These are phyloP conservation scores for Istiophorus platypterus DNA, from an alignment of 2,113 vertebrate genomes.

Conservation along the genomic window DNA sequence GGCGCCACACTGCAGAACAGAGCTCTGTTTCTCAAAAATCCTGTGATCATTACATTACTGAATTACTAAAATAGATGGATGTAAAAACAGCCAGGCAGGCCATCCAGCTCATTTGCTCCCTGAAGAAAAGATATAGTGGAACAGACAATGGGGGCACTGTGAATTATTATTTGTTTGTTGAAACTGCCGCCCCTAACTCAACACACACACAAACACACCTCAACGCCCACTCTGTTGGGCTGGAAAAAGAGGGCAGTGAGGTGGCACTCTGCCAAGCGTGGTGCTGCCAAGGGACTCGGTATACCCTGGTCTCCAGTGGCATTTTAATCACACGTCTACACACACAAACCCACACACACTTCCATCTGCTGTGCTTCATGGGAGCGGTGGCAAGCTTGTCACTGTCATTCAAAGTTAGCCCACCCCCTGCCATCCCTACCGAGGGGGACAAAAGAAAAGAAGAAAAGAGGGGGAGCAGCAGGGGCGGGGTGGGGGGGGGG, in stretches of 20 bases:
- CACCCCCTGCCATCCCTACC: slow-evolving; percentile 62
- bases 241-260: slow-evolving; percentile 72
- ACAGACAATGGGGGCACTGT: slow-evolving; percentile 52
- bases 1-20: slow-evolving; percentile 78
- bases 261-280: slow-evolving; percentile 71
- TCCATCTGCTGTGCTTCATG: slow-evolving; percentile 74
- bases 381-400: slow-evolving; percentile 73
- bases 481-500: slow-evolving; percentile 17
- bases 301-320: slow-evolving; percentile 69
- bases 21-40: slow-evolving; percentile 74
- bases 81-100: slow-evolving; percentile 52
- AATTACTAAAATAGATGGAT: slow-evolving; percentile 67
- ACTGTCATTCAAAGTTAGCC: slow-evolving; percentile 76
- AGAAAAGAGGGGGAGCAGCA: slow-evolving; percentile 51
- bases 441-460: slow-evolving; percentile 60
- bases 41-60: slow-evolving; percentile 72
- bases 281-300: slow-evolving; percentile 73
- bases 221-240: slow-evolving; percentile 47
- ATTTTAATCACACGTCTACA: slow-evolving; percentile 68
- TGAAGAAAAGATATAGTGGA: slow-evolving; percentile 50
- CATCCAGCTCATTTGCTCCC: slow-evolving; percentile 36
- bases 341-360: slow-evolving; percentile 39
- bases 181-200: slow-evolving; percentile 33
- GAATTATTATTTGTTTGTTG: slow-evolving; percentile 64
- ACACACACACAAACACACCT: slow-evolving; percentile 53